phyloP scores from a whole-genome alignment of 2,113 vertebrate genomes.

The Steatornis caripensis region DNA sequence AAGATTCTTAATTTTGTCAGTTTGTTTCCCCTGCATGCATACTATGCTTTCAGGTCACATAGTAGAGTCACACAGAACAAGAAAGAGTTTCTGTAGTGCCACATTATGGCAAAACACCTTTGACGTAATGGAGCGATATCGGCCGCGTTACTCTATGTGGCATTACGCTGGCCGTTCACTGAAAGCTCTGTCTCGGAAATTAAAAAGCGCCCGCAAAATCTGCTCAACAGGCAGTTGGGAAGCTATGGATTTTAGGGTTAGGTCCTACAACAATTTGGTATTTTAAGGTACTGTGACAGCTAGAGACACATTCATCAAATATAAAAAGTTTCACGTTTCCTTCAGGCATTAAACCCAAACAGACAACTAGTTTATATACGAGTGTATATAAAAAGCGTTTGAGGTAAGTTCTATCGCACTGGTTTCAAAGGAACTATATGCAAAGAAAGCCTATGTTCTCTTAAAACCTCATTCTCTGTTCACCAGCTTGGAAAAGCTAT shows the following conservation, averaged over 20 bases:
- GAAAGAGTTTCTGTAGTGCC: neutral
- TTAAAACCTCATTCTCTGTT: neutral
- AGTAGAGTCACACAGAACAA: neutral
- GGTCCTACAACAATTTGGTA: neutral
- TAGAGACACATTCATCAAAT: neutral
- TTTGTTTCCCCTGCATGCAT: neutral
- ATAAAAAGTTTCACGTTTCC: neutral
- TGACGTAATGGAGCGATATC: neutral
- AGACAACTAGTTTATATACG: neutral
- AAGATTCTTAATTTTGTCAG: neutral
- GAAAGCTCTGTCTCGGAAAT: neutral
- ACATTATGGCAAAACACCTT: neutral
- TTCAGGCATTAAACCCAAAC: neutral
- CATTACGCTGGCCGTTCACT: neutral
- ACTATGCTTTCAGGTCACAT: neutral
- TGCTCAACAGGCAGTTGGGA: neutral
- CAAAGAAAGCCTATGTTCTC: neutral
- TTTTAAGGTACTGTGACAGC: neutral
- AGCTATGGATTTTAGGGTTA: neutral
- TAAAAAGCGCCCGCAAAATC: neutral
- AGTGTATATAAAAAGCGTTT: neutral
- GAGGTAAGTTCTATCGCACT: neutral
- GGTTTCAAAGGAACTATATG: neutral
- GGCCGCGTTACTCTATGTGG: fast-evolving
- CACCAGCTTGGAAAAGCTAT: neutral